Base-by-base conservation (phyloP, 2,888 invertebrate species). In the Xestobium rufovillosum region DNA sequence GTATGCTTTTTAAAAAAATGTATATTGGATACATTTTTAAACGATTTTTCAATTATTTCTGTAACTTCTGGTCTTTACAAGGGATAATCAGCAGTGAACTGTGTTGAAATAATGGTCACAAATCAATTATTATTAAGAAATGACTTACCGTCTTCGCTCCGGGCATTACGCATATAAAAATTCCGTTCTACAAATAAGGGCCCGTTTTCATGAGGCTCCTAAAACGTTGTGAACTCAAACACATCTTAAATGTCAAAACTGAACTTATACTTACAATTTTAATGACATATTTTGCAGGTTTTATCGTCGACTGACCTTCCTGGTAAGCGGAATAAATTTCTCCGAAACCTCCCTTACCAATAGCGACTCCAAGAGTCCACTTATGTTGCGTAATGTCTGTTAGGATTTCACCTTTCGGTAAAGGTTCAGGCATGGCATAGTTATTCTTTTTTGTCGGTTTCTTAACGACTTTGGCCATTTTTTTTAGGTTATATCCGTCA, bases 131-230 rank as follows among this genome's bases (percentile, higher is more conserved):
- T 17, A 68, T 66, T 39, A 31, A 28, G 26, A 34, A 28, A n/a
- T 33, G 17, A 71, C 71, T 73, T 69, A 80, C 84, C 75, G 44
- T 83, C 80, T 43, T 75, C 76, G 49, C 72, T 64, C 55, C 79
- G 84, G 1, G 78, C 80, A 65, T 81, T 80, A 48, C 81, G 73
- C 63, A 83, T 76, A 57, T 87, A 96, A 63, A 92, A 92, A 67
- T 90, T 83, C 69, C 86, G 84, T 69, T 96, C 95, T 31, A 89
- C 88, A 70, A 91, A 97, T 1, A 97, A 67, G 0, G 96, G 95
- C 0, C 95, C 95, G 73, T 94, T 95, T 41, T 73, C 79, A 61
- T 83, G 81, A 6, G 94, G 94, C 68, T 95, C 94, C 86, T 88
- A 49, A 38, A 65, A 60, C 39, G 35, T 46, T 34, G 4, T 17